Base-by-base conservation (phyloP, 2,888 invertebrate species). In the Arctia plantaginis region DNA sequence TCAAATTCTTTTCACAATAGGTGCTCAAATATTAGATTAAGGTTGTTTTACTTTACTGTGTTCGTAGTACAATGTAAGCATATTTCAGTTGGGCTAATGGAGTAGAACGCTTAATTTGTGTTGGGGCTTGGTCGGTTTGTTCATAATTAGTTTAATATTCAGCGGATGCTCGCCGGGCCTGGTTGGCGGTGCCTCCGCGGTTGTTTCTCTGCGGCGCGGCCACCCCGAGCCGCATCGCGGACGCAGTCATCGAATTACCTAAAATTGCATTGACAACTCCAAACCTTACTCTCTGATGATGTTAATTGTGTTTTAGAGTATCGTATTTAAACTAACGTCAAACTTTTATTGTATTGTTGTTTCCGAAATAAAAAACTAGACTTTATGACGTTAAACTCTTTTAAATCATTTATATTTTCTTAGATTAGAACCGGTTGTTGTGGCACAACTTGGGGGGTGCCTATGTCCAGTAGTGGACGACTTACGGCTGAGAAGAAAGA, bases 101-200 rank as follows among this genome's bases (percentile, higher is more conserved):
- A 92, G 89, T 90, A 84, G 86, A 89, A 89, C 89, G 88, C 89
- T 87, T 91, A 91, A 92, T 91, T 91, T 88, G 86, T 86, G 87
- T 88, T 89, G 86, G 85, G 88, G 89, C 80, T 85, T 88, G 88
- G 88, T 88, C 90, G 90, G 92, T 92, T 93, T 92, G 92, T 91
- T 90, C 85, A 89, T 94, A 95, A 95, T 94, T 92, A 92, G 93
- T 92, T 95, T 95, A 94, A 91, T 91, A 91, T 90, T 89, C 87
- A 86, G 82, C 85, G 81, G 83, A 82, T 83, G 83, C 82, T 83
- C 74, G 85, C 73, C 78, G 77, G 72, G 70, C 72, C 69, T 71
- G 76, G 72, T 33, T 66, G 74, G 73, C 30, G 69, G 69, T 67
- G 47, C n/a, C 67, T 30, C 33, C 72, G 77, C 74, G 77, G 71